Percentiles rank a stretch among this genome's conserved stretches.
phyloP scores from a whole-genome alignment of 2,113 vertebrate genomes.

The Nannobrachium achirus region DNA sequence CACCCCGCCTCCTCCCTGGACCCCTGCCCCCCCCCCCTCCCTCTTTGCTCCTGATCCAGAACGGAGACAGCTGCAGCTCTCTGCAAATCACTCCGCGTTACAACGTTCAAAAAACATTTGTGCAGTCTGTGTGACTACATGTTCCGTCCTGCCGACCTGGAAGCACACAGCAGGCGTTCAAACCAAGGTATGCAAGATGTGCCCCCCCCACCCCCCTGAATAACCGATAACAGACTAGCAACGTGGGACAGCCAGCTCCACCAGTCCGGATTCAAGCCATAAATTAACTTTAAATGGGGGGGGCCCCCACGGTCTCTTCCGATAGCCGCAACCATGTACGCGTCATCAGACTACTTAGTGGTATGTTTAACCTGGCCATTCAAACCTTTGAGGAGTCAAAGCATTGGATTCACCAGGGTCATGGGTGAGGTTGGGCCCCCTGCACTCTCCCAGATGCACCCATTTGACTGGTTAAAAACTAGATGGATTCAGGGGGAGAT shows the following conservation, averaged over 20 bases:
- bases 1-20: not conserved
- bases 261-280: constrained; percentile 40
- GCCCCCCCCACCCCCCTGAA: constrained; percentile 38
- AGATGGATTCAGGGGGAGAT: constrained; percentile 15
- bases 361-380: constrained; percentile 34
- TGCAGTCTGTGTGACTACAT: constrained; percentile 44
- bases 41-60: constrained; percentile 14
- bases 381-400: constrained; percentile 27
- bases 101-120: constrained; percentile 61
- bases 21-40: not conserved
- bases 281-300: constrained; percentile 64
- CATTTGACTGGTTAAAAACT: constrained; percentile 40
- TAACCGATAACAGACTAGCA: constrained; percentile 69
- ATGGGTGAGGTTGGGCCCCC: constrained; percentile 46
- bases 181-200: constrained; percentile 64
- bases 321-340: constrained; percentile 46
- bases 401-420: constrained; percentile 22
- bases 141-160: constrained; percentile 22
- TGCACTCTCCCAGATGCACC: constrained; percentile 28
- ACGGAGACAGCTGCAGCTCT: constrained; percentile 60
- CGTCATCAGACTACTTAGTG: constrained; percentile 38
- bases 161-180: constrained; percentile 60
- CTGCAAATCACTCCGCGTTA: constrained; percentile 55
- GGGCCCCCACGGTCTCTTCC: constrained; percentile 39
- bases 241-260: constrained; percentile 41